Evolutionary conservation across 2,113 vertebrate species (phyloP).

Genomic region (Tachysurus fulvidraco): DNA sequence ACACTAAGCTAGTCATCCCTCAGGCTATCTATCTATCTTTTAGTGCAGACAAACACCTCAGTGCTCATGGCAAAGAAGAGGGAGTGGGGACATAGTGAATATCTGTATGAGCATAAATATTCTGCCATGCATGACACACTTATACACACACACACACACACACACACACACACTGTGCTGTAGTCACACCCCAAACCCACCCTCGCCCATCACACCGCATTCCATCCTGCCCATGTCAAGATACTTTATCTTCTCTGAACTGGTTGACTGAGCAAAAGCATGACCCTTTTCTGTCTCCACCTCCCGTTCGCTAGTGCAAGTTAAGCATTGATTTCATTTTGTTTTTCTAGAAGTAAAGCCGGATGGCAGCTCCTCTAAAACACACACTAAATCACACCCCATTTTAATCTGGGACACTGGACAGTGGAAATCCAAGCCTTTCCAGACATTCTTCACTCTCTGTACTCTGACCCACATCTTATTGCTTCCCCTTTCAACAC

Average conservation of each 20-base stretch:
- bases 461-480: constrained; percentile 69
- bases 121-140: constrained; percentile 74
- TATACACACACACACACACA: constrained; percentile 30
- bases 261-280: constrained; percentile 44
- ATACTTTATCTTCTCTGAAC: constrained; percentile 46
- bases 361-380: constrained; percentile 1
- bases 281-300: constrained; percentile 23
- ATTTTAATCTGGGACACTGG: constrained; percentile 19
- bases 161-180: not conserved
- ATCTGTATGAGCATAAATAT: constrained; percentile 80
- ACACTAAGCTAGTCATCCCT: constrained; percentile 58
- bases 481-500: constrained; percentile 66
- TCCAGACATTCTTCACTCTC: constrained; percentile 62
- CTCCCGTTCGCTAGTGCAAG: constrained; percentile 25
- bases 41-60: constrained; percentile 75
- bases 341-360: not conserved
- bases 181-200: constrained; percentile 12
- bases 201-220: constrained; percentile 4
- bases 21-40: constrained; percentile 68
- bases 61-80: constrained; percentile 64
- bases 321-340: constrained; percentile 1
- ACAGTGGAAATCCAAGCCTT: constrained; percentile 53
- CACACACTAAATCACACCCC: not conserved
- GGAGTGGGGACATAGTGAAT: constrained; percentile 72
- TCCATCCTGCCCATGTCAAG: constrained; percentile 31